phyloP scores from a whole-genome alignment of 2,797 vertebrate species.

The Carduelis carduelis region DNA sequence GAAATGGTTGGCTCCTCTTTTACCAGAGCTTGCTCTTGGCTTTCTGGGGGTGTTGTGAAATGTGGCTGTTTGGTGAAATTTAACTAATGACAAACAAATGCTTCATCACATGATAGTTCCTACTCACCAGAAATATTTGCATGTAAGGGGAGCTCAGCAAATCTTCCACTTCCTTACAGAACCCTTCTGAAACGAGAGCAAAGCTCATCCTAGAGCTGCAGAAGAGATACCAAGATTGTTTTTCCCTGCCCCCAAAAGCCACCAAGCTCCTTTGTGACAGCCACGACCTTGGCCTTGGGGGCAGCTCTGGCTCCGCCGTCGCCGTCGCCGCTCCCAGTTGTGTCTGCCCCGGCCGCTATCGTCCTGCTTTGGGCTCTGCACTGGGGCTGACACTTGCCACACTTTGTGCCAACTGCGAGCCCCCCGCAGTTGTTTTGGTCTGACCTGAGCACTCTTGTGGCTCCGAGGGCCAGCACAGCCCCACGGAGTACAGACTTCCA shows the following conservation, averaged over 20 bases:
- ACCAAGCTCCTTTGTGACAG: background rate
- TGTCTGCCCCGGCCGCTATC: constrained; percentile 76
- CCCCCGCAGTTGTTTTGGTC: background rate
- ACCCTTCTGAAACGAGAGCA: background rate
- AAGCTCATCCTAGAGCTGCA: background rate
- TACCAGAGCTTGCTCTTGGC: background rate
- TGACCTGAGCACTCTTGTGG: accelerated
- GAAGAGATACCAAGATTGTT: background rate
- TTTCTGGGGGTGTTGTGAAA: background rate
- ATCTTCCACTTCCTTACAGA: background rate
- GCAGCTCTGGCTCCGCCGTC: background rate
- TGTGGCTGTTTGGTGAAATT: background rate
- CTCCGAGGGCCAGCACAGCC: background rate
- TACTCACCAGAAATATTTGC: background rate
- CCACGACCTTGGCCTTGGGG: constrained; percentile 54
- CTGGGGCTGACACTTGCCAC: background rate
- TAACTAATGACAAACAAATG: background rate
- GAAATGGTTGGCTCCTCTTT: background rate
- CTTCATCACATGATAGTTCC: background rate
- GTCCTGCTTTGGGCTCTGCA: constrained; percentile 59
- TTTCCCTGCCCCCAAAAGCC: background rate
- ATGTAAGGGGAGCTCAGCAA: background rate
- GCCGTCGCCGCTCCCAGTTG: constrained; percentile 57
- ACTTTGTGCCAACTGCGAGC: background rate
- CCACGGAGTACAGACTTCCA: accelerated